A percentile compares a stretch with the other conserved stretches of the same genome.
Evolutionary conservation across 2,797 vertebrate genomes (phyloP).

Genomic region (Scolopax bukidnonensis): DNA sequence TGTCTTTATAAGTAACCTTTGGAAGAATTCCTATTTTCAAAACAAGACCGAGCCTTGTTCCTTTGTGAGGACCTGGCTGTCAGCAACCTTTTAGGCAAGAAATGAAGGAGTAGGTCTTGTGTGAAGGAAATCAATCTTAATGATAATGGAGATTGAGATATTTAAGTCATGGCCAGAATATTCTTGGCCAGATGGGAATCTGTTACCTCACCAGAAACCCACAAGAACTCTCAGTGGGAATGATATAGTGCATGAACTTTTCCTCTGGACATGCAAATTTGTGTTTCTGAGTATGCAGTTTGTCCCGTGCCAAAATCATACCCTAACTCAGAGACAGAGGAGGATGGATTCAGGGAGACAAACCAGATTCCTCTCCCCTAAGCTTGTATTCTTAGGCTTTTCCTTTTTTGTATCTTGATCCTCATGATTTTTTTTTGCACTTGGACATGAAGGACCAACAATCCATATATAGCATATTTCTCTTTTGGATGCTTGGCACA

Average conservation of each 20-base stretch:
- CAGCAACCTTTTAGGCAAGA: not conserved
- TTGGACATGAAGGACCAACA: not conserved
- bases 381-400: not conserved
- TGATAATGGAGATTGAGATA: not conserved
- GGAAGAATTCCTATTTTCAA: not conserved
- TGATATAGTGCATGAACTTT: not conserved
- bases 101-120: not conserved
- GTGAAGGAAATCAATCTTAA: not conserved
- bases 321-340: not conserved
- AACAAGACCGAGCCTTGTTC: not conserved
- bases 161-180: not conserved
- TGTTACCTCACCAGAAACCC: not conserved
- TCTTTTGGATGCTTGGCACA: not conserved
- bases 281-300: not conserved
- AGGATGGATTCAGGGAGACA: not conserved
- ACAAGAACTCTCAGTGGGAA: not conserved
- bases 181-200: not conserved
- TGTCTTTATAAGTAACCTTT: not conserved
- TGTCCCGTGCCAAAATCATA: not conserved
- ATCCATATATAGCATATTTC: not conserved
- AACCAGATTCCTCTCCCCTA: not conserved
- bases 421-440: not conserved
- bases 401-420: not conserved
- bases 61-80: not conserved
- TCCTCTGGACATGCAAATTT: not conserved